Evolutionary conservation across 2,113 vertebrate species (phyloP).

Genomic region (Lasiurus cinereus): DNA sequence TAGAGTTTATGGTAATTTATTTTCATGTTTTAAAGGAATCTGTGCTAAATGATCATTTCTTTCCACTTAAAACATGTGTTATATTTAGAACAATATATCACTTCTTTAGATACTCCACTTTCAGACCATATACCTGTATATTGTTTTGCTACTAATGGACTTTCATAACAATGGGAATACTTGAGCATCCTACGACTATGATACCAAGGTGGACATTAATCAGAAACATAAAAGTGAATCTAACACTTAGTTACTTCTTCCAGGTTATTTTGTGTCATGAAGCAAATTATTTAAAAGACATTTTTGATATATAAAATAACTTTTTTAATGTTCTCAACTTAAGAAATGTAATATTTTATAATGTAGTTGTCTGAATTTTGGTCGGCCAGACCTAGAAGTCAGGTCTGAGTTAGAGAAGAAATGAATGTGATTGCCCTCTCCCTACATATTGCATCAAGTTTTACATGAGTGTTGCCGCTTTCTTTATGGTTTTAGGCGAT

Average conservation of each 20-base stretch:
- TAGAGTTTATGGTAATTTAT: not conserved
- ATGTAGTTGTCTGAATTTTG: not conserved
- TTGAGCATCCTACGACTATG: not conserved
- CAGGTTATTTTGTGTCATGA: not conserved
- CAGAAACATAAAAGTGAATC: not conserved
- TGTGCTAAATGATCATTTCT: constrained; percentile 6
- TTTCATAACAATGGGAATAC: not conserved
- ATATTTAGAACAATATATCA: constrained; percentile 22
- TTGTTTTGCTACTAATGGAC: constrained; percentile 63
- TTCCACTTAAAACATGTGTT: constrained; percentile 61
- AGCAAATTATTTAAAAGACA: not conserved
- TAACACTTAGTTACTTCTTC: constrained; percentile 1
- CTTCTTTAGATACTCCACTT: constrained; percentile 37
- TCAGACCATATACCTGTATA: constrained; percentile 49
- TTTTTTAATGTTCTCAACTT: constrained; percentile 17
- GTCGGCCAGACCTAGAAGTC: not conserved
- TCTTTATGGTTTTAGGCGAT: not conserved
- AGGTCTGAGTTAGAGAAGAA: not conserved
- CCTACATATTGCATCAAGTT: not conserved
- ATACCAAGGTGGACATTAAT: not conserved
- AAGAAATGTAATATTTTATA: constrained; percentile 16
- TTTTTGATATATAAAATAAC: not conserved
- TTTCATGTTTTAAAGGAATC: constrained; percentile 43
- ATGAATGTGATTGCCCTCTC: not conserved
- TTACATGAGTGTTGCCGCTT: not conserved